A percentile compares a stretch with the other conserved stretches of the same genome.
These are phyloP conservation scores for Nylanderia fulva DNA, from an alignment of 1,140 invertebrate species.

Conservation along the genomic window DNA sequence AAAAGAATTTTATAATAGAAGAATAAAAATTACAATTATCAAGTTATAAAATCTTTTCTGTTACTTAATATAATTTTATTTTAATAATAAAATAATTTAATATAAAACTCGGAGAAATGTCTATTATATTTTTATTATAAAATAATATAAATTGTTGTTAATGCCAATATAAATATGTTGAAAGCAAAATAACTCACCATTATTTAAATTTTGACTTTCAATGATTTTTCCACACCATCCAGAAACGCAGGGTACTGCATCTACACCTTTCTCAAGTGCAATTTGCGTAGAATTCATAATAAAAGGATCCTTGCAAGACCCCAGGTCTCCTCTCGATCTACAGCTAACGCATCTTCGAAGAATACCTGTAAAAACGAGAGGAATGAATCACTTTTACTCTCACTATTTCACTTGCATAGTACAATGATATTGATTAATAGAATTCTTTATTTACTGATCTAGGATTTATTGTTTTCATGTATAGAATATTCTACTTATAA, in stretches of 20 bases:
- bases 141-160: neutral
- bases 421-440: constrained; percentile 3
- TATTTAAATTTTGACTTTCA: constrained; percentile 89
- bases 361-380: constrained; percentile 82
- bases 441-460: neutral
- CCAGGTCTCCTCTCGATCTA: constrained; percentile 94
- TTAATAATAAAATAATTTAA: constrained; percentile 5
- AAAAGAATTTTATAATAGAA: neutral
- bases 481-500: too few species aligned
- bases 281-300: constrained; percentile 91
- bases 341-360: constrained; percentile 92
- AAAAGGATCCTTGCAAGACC: constrained; percentile 96
- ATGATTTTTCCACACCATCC: constrained; percentile 97
- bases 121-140: constrained; percentile 2
- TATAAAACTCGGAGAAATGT: neutral
- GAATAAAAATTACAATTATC: neutral
- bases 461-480: neutral
- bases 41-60: neutral
- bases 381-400: constrained; percentile 34
- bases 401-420: constrained; percentile 1
- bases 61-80: constrained; percentile 27
- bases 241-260: constrained; percentile 93
- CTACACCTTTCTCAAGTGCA: constrained; percentile 89
- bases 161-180: neutral
- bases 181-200: constrained; percentile 79